Evolutionary conservation across 2,797 vertebrate species (phyloP).

Genomic region (Myotis planiceps): DNA sequence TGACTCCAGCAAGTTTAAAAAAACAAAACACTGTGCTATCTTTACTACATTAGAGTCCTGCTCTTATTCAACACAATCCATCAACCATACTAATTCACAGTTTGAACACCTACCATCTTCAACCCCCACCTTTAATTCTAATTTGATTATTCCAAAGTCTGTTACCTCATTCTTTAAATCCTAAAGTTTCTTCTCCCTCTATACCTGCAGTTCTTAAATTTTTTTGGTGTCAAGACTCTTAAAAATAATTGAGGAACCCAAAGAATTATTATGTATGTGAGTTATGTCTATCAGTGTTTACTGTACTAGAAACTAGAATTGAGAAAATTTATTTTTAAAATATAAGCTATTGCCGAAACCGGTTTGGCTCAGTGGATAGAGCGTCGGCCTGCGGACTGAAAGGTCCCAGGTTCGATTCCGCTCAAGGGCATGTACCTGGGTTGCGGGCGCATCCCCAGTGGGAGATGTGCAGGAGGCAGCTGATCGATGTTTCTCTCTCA

Average conservation of each 20-base stretch:
- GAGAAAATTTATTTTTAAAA: constrained; percentile 8
- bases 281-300: neutral
- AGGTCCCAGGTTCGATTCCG: too few relatives aligned
- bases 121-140: neutral
- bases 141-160: neutral
- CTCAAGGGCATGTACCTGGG: too few relatives aligned
- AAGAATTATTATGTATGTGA: constrained; percentile 2
- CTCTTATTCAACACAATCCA: neutral
- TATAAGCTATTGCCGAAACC: neutral
- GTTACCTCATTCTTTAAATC: neutral
- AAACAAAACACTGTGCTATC: neutral
- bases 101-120: neutral
- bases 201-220: neutral
- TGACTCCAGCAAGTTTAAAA: neutral
- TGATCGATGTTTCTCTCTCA: too few relatives aligned
- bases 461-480: too few relatives aligned
- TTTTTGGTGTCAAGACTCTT: neutral
- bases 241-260: neutral
- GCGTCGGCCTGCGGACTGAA: too few relatives aligned
- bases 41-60: neutral
- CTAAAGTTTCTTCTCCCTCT: neutral
- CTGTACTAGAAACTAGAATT: neutral
- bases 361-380: too few relatives aligned
- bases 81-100: neutral
- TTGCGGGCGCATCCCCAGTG: too few relatives aligned